phyloP scores from a whole-genome alignment of 2,113 vertebrate species.

The Ammodytes marinus region DNA sequence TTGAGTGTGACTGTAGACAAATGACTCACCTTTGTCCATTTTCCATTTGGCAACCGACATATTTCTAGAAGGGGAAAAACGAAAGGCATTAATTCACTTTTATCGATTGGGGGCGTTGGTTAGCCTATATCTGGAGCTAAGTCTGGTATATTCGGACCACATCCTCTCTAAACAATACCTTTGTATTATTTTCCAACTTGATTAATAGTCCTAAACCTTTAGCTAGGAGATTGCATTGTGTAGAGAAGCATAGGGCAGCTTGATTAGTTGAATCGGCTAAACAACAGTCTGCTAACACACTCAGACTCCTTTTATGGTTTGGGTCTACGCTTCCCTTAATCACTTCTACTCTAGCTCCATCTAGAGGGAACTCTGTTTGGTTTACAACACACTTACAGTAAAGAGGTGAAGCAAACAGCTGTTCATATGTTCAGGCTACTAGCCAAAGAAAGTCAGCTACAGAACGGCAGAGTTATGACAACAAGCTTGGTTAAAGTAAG shows the following conservation, averaged over 20 bases:
- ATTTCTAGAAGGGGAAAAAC: slow-evolving; percentile 54
- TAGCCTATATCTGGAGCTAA: neutral
- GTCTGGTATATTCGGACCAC: neutral
- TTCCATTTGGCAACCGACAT: slow-evolving; percentile 58
- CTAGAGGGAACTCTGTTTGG: neutral
- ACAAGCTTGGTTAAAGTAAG: neutral
- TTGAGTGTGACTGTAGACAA: neutral
- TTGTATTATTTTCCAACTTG: neutral
- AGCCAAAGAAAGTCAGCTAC: neutral
- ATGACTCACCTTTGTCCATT: slow-evolving; percentile 55
- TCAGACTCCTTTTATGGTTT: neutral
- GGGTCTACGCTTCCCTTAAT: neutral
- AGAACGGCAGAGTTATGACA: neutral
- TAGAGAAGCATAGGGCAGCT: too few relatives aligned
- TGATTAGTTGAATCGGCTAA: neutral
- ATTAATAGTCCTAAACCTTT: neutral
- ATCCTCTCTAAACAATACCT: neutral
- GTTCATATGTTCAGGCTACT: neutral
- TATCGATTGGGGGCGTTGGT: neutral
- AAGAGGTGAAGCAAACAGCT: neutral
- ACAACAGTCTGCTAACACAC: neutral
- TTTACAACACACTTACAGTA: neutral
- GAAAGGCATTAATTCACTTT: neutral
- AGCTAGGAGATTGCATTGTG: neutral
- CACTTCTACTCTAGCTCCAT: neutral